These are phyloP conservation scores for Drosophila atroscutellata DNA, from an alignment of 2,888 invertebrate species.

Conservation along the genomic window DNA sequence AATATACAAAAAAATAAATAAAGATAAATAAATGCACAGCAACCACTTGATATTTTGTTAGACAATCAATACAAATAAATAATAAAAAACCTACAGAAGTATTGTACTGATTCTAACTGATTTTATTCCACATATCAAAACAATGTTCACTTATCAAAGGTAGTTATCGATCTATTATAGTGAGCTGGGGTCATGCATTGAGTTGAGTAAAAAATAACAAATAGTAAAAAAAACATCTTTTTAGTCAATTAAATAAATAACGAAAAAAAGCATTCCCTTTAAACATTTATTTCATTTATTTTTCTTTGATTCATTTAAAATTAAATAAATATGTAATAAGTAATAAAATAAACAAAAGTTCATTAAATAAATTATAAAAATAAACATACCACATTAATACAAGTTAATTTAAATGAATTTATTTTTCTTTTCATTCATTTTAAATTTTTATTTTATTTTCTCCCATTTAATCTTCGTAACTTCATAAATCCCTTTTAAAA, in stretches of 20 bases:
- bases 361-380: too few species aligned
- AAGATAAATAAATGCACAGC: conserved; percentile 9
- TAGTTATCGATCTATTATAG: background rate
- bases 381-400: too few species aligned
- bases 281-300: too few species aligned
- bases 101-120: background rate
- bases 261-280: too few species aligned
- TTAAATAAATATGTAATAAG: too few species aligned
- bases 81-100: background rate
- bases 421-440: background rate
- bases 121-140: background rate
- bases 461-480: background rate
- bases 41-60: conserved; percentile 9
- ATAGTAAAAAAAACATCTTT: too few species aligned
- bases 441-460: background rate
- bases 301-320: too few species aligned
- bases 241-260: too few species aligned
- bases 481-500: background rate
- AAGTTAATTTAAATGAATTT: background rate
- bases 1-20: background rate
- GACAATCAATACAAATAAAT: conserved; percentile 9
- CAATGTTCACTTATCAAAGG: background rate
- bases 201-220: too few species aligned
- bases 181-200: background rate
- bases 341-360: too few species aligned